Conservation (phyloP, 2,113 vertebrate genomes). For the Esox niger region DNA sequence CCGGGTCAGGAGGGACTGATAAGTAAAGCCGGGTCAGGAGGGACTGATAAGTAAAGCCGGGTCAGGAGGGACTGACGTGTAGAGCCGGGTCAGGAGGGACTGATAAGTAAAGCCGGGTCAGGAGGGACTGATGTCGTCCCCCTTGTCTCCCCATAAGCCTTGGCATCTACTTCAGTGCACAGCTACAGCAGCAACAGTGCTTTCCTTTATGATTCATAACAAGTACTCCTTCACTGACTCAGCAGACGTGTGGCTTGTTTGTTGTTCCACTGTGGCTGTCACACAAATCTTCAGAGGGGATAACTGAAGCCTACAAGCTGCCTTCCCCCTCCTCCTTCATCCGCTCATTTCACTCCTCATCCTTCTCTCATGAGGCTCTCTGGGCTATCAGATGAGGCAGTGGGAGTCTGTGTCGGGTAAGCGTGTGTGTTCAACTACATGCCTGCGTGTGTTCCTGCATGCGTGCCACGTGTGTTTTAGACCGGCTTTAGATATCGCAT, state of each 20-base stretch:
- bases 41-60: too few relatives aligned
- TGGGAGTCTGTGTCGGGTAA: neutral
- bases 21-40: too few relatives aligned
- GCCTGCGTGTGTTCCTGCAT: slow-evolving; percentile 1
- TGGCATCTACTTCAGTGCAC: too few relatives aligned
- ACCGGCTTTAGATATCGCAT: slow-evolving; percentile 12
- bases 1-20: too few relatives aligned
- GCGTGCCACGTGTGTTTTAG: neutral
- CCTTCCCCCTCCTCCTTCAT: neutral
- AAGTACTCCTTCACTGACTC: neutral
- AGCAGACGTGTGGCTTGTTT: neutral
- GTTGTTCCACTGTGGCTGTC: slow-evolving; percentile 13
- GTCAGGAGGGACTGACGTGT: too few relatives aligned
- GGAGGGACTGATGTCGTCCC: too few relatives aligned
- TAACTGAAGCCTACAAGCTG: neutral
- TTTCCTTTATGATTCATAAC: slow-evolving; percentile 14
- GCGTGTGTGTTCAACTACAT: neutral
- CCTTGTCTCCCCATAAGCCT: too few relatives aligned
- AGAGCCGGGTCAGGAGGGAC: too few relatives aligned
- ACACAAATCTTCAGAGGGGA: slow-evolving; percentile 3
- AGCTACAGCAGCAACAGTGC: neutral
- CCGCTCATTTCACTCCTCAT: slow-evolving; percentile 15
- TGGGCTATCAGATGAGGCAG: slow-evolving; percentile 36
- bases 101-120: too few relatives aligned
- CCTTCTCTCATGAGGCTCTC: slow-evolving; percentile 4